Evolutionary conservation across 1,140 invertebrate species (phyloP).

Genomic region (Luehdorfia chinensis): DNA sequence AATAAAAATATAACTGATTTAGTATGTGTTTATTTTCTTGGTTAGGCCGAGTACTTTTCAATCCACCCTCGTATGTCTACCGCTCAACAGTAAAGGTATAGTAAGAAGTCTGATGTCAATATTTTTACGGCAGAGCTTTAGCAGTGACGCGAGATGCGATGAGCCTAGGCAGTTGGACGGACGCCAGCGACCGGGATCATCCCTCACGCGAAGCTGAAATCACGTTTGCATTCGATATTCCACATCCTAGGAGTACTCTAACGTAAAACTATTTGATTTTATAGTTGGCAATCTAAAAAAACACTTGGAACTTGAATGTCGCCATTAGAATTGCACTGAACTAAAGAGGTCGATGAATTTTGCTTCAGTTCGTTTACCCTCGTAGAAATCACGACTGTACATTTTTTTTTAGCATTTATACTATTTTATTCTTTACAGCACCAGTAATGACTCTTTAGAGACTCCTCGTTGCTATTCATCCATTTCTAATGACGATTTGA

Average conservation of each 20-base stretch:
- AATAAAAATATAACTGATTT: no score
- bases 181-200: conserved; percentile 1
- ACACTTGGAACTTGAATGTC: conserved; percentile 1
- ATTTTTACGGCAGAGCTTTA: not conserved
- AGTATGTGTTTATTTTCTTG: no score
- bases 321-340: conserved; percentile 4
- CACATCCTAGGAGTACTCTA: not conserved
- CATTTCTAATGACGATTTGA: no score
- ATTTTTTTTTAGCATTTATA: no score
- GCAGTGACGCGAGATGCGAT: not conserved
- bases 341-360: conserved; percentile 15
- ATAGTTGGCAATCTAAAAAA: conserved; percentile 3
- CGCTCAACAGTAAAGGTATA: no score
- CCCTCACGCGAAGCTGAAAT: conserved; percentile 2
- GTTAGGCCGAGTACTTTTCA: no score
- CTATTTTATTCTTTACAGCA: no score
- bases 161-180: conserved; percentile 4
- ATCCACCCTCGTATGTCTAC: no score
- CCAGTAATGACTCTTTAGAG: no score
- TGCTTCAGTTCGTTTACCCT: conserved; percentile 13
- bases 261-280: conserved; percentile 3
- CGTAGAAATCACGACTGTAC: no score
- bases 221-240: conserved; percentile 2
- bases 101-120: no score
- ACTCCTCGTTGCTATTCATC: no score